These are phyloP conservation scores for Rhinella marina DNA, from an alignment of 2,797 vertebrate genomes.

Conservation along the genomic window DNA sequence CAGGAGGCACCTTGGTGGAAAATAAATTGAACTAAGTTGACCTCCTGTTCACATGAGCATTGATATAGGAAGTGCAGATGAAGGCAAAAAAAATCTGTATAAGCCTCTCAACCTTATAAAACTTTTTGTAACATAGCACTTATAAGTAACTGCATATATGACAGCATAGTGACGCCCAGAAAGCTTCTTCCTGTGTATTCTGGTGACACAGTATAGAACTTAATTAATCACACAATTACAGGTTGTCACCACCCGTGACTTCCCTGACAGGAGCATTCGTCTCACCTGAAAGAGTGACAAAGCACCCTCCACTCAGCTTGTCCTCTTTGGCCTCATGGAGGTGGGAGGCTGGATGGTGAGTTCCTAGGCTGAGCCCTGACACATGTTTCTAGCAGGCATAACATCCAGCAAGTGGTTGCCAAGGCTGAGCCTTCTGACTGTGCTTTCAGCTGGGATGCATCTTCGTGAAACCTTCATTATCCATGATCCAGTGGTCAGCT, in stretches of 20 bases:
- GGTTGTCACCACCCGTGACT: neutral
- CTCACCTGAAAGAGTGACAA: constrained; percentile 49
- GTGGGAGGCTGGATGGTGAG: constrained; percentile 19
- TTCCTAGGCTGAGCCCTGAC: constrained; percentile 30
- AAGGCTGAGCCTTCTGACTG: constrained; percentile 6
- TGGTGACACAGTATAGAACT: neutral
- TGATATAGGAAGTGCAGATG: neutral
- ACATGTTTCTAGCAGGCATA: constrained; percentile 44
- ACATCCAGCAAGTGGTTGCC: constrained; percentile 45
- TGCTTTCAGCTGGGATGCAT: constrained; percentile 38
- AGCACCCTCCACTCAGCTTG: constrained; percentile 32
- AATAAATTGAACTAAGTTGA: constrained; percentile 37
- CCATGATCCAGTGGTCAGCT: constrained; percentile 28
- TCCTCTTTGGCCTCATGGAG: constrained; percentile 35
- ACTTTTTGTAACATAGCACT: neutral
- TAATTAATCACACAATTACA: constrained; percentile 10
- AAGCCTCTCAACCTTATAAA: neutral
- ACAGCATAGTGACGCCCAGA: neutral
- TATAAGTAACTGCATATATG: neutral
- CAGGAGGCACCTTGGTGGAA: constrained; percentile 13
- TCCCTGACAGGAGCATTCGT: neutral
- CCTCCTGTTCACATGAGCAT: neutral
- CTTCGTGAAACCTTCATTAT: constrained; percentile 24
- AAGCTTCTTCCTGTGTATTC: constrained; percentile 17
- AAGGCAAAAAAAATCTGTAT: neutral